These are phyloP conservation scores for Chionoecetes opilio DNA, from an alignment of 1,140 invertebrate genomes.

Conservation along the genomic window DNA sequence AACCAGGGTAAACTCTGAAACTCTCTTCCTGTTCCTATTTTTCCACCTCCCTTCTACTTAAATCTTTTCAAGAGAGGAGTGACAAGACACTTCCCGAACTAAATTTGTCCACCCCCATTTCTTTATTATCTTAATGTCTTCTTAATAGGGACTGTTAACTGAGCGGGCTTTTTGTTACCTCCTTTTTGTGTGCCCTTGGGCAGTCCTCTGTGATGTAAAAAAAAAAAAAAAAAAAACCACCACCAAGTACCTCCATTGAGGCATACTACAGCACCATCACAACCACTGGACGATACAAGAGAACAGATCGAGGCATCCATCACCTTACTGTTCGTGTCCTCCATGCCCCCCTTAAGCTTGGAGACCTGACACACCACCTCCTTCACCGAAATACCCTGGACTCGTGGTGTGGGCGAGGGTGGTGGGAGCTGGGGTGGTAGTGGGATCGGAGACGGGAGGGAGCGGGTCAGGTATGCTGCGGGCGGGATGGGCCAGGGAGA, in stretches of 20 bases:
- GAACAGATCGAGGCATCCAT: background rate
- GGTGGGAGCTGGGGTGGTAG: background rate
- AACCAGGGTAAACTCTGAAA: too few relatives aligned
- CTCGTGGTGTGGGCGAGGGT: background rate
- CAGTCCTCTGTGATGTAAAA: too few relatives aligned
- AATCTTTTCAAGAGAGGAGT: too few relatives aligned
- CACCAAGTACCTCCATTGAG: background rate
- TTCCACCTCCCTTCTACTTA: too few relatives aligned
- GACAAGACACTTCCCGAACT: too few relatives aligned
- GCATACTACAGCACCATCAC: background rate
- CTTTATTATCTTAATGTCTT: too few relatives aligned
- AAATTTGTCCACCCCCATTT: too few relatives aligned
- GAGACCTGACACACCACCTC: background rate
- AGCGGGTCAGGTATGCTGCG: background rate
- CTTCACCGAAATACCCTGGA: background rate
- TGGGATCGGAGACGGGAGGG: background rate
- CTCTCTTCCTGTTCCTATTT: too few relatives aligned
- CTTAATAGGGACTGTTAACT: too few relatives aligned
- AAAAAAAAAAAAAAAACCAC: too few relatives aligned
- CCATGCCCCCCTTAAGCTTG: background rate
- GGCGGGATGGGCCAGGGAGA: background rate
- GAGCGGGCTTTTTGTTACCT: too few relatives aligned
- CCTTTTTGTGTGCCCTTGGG: too few relatives aligned
- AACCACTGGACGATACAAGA: background rate
- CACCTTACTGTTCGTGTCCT: background rate